A percentile compares a stretch with the other conserved stretches of the same genome.
These are phyloP conservation scores for Amphimallon solstitiale DNA, from an alignment of 2,888 invertebrate genomes.

Conservation along the genomic window DNA sequence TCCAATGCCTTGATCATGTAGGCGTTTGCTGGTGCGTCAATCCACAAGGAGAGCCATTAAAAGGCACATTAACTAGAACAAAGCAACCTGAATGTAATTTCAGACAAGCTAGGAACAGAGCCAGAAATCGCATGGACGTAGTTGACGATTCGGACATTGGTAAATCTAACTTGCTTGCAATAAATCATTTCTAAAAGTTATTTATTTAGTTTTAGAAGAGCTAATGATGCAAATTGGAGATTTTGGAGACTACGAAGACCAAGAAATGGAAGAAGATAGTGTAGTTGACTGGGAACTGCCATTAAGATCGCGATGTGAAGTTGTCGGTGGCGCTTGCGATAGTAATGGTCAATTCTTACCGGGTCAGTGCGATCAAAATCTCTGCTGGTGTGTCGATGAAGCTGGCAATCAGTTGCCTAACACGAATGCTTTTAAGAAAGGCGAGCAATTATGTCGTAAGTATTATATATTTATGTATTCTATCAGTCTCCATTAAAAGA, in stretches of 20 bases:
- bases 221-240: conserved; percentile 74
- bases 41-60: conserved; percentile 81
- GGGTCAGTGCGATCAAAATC: conserved; percentile 74
- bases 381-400: conserved; percentile 90
- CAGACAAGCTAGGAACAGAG: conserved; percentile 76
- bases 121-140: conserved; percentile 55
- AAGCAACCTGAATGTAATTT: conserved; percentile 82
- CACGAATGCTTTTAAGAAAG: conserved; percentile 70
- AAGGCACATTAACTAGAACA: conserved; percentile 82
- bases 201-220: conserved; percentile 72
- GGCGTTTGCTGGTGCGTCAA: conserved; percentile 91
- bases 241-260: conserved; percentile 63
- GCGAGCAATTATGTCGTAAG: conserved; percentile 69
- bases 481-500: no score
- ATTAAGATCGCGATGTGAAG: conserved; percentile 62
- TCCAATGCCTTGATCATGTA: conserved; percentile 81
- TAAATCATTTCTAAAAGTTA: neutral
- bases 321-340: conserved; percentile 70
- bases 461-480: no score
- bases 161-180: conserved; percentile 49
- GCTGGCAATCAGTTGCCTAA: conserved; percentile 77
- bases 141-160: conserved; percentile 67
- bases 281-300: conserved; percentile 53
- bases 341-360: conserved; percentile 77
- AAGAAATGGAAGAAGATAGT: conserved; percentile 56